Conservation (phyloP, 2,113 vertebrate genomes). For the Cairina moschata region DNA sequence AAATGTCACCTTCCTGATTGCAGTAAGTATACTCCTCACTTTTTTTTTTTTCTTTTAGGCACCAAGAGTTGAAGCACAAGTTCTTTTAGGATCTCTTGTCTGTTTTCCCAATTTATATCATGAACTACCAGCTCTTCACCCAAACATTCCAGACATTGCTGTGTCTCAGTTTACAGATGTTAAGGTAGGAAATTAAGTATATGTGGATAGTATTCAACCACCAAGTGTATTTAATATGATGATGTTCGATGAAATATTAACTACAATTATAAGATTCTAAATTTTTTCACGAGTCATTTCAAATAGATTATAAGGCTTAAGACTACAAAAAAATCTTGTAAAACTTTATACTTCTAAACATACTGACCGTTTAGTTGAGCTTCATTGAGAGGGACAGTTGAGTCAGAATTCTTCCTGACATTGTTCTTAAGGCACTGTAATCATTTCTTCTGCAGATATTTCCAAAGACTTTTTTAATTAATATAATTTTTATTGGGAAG, state of each 20-base stretch:
- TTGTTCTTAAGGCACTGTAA: background rate
- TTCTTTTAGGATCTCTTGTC: slow-evolving; percentile 95
- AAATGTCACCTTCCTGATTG: background rate
- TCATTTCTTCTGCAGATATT: background rate
- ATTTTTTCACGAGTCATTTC: background rate
- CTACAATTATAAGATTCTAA: background rate
- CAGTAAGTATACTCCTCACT: background rate
- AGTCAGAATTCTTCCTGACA: background rate
- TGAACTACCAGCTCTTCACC: slow-evolving; percentile 93
- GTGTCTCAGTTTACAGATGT: slow-evolving; percentile 94
- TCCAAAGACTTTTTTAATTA: background rate
- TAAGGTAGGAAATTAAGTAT: slow-evolving; percentile 75
- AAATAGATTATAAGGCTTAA: background rate
- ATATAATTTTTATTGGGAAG: background rate
- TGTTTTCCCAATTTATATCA: slow-evolving; percentile 97
- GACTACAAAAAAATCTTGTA: background rate
- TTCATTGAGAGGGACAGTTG: background rate
- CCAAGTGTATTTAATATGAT: background rate
- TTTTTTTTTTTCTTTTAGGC: slow-evolving; percentile 80
- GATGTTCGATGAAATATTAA: background rate
- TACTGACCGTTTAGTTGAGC: background rate
- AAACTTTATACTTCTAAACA: background rate
- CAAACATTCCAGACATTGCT: slow-evolving; percentile 89
- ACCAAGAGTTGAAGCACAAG: slow-evolving; percentile 96
- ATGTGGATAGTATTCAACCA: background rate